Evolutionary conservation across 2,888 invertebrate genomes (phyloP).

Genomic region (Mimas tiliae): DNA sequence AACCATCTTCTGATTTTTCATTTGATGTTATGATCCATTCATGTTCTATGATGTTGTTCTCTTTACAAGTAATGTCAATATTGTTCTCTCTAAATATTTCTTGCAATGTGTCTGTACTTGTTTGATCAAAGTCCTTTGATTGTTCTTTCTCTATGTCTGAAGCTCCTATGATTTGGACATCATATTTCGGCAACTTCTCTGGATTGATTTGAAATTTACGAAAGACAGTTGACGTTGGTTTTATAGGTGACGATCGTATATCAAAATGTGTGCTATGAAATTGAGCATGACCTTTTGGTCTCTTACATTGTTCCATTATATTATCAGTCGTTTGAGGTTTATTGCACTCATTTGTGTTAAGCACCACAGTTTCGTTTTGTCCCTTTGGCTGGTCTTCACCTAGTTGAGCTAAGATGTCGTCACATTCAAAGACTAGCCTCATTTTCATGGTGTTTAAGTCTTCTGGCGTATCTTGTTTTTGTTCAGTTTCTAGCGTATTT

Average conservation of each 20-base stretch:
- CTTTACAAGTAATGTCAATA: constrained; percentile 57
- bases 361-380: constrained; percentile 9
- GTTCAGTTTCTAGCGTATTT: constrained; percentile 55
- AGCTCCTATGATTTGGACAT: constrained; percentile 66
- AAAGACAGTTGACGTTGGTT: constrained; percentile 71
- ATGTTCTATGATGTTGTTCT: constrained; percentile 55
- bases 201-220: constrained; percentile 75
- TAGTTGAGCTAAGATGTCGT: constrained; percentile 26
- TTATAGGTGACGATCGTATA: constrained; percentile 77
- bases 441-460: constrained; percentile 28
- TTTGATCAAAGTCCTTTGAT: constrained; percentile 15
- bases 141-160: constrained; percentile 49
- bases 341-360: constrained; percentile 31
- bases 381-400: constrained; percentile 21
- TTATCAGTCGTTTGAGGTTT: constrained; percentile 18
- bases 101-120: constrained; percentile 45
- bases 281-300: constrained; percentile 55
- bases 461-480: constrained; percentile 5
- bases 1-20: constrained; percentile 62
- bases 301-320: constrained; percentile 39
- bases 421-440: constrained; percentile 23
- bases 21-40: constrained; percentile 63
- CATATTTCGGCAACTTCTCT: constrained; percentile 66
- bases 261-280: constrained; percentile 78
- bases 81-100: constrained; percentile 59